Percentiles rank a stretch among this genome's conserved stretches.
These are phyloP conservation scores for Thereva unica DNA, from an alignment of 2,888 invertebrate species.

Conservation along the genomic window DNA sequence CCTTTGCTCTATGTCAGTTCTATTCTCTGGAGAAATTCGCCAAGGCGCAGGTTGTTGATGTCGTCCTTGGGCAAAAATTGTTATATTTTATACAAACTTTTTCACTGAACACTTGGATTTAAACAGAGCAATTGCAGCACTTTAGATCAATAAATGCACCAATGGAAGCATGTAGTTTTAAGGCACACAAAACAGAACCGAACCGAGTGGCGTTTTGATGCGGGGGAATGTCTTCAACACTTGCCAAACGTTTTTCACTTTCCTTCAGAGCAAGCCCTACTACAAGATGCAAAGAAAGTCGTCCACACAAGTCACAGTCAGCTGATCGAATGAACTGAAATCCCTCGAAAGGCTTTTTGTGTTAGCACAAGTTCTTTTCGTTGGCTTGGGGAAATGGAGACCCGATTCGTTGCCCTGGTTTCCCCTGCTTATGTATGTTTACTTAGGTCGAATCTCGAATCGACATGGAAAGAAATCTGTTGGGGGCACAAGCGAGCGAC, in stretches of 20 bases:
- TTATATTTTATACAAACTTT: constrained; percentile 9
- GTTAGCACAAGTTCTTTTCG: constrained; percentile 6
- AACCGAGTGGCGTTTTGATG: constrained; percentile 4
- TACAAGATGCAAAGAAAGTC: neutral
- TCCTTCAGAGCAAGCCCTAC: neutral
- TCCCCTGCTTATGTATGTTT: too few relatives aligned
- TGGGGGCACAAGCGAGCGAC: too few relatives aligned
- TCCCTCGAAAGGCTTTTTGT: constrained; percentile 9
- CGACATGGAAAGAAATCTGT: too few relatives aligned
- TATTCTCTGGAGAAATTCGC: neutral
- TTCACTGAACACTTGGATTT: constrained; percentile 13
- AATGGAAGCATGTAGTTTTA: constrained; percentile 21
- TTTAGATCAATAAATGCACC: neutral
- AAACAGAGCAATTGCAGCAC: constrained; percentile 5
- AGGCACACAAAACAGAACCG: constrained; percentile 5
- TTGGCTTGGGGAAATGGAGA: neutral
- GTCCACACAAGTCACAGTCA: constrained; percentile 24
- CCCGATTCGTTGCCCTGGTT: neutral
- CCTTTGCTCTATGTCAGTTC: constrained; percentile 1
- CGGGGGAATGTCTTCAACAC: constrained; percentile 16
- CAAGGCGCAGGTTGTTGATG: constrained; percentile 1
- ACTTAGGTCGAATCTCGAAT: too few relatives aligned
- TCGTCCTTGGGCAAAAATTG: constrained; percentile 12
- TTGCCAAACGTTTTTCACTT: constrained; percentile 24
- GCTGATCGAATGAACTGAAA: constrained; percentile 27